Conservation (phyloP, 30 jellyfish, hydroid and myxozoan genomes). For the Chrysaora quinquecirrha region DNA sequence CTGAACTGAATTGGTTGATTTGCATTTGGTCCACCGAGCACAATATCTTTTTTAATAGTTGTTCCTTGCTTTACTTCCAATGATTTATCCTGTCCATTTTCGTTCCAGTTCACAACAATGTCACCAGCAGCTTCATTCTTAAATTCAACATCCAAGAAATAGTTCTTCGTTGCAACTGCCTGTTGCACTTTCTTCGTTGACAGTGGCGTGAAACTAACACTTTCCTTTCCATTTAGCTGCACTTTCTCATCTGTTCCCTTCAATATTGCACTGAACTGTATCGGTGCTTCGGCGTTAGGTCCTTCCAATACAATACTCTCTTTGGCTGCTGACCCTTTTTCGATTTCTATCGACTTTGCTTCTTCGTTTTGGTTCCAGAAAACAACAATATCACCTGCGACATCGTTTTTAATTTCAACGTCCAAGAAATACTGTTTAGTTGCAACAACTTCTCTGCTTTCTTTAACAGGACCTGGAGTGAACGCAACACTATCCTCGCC, state of each 20-base stretch:
- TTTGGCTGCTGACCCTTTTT: not conserved
- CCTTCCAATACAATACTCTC: slow-evolving; percentile 10
- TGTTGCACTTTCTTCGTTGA: not conserved
- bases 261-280: slow-evolving; percentile 18
- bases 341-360: slow-evolving; percentile 1
- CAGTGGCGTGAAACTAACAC: slow-evolving; percentile 7
- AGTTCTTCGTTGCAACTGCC: not conserved
- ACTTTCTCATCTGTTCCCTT: slow-evolving; percentile 14
- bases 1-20: not conserved
- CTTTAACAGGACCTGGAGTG: not conserved
- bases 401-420: slow-evolving; percentile 10
- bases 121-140: not conserved
- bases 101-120: not conserved
- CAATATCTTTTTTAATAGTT: not conserved
- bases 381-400: slow-evolving; percentile 26
- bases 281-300: not conserved
- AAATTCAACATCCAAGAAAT: not conserved
- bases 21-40: not conserved
- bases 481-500: slow-evolving; percentile 6
- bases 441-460: not conserved
- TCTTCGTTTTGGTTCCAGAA: slow-evolving; percentile 20
- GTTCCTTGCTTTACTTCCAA: not conserved
- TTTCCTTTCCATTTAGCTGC: slow-evolving; percentile 10
- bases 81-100: not conserved
- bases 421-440: not conserved